Evolutionary conservation across 1,140 invertebrate species (phyloP).

Genomic region (Cotesia chilonis): DNA sequence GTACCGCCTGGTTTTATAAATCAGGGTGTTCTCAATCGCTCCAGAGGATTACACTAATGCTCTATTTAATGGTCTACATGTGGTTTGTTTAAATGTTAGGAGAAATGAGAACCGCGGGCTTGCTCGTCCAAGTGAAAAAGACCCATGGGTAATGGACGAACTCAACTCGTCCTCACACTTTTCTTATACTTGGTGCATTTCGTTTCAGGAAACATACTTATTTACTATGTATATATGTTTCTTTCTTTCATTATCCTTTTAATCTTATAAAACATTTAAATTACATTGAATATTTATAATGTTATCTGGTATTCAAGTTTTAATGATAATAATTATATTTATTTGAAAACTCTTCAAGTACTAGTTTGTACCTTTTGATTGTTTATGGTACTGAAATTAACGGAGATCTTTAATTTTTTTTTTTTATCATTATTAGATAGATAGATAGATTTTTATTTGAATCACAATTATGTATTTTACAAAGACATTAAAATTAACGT

Average conservation of each 20-base stretch:
- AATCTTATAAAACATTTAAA: too few relatives aligned
- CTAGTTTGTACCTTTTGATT: too few relatives aligned
- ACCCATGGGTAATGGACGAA: slow-evolving; percentile 8
- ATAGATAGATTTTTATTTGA: too few relatives aligned
- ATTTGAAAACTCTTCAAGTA: too few relatives aligned
- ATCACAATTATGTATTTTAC: too few relatives aligned
- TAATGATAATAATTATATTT: too few relatives aligned
- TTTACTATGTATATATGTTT: background rate
- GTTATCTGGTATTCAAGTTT: too few relatives aligned
- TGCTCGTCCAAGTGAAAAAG: slow-evolving; percentile 40
- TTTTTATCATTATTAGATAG: too few relatives aligned
- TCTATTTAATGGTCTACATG: background rate
- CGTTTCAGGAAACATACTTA: slow-evolving; percentile 2
- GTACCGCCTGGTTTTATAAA: slow-evolving; percentile 26
- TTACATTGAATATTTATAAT: background rate
- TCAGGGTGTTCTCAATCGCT: slow-evolving; percentile 30
- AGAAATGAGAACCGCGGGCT: slow-evolving; percentile 18
- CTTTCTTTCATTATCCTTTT: slow-evolving; percentile 12
- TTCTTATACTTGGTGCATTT: slow-evolving; percentile 4
- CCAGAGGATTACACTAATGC: background rate
- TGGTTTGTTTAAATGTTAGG: background rate
- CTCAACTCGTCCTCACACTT: background rate
- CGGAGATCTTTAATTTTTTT: too few relatives aligned
- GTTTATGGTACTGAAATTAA: too few relatives aligned
- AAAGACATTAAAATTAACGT: too few relatives aligned